Evolutionary conservation across 2,888 invertebrate species (phyloP), one percentile per base, ranked within the genome.

Genomic region (Alsophila aescularia): DNA sequence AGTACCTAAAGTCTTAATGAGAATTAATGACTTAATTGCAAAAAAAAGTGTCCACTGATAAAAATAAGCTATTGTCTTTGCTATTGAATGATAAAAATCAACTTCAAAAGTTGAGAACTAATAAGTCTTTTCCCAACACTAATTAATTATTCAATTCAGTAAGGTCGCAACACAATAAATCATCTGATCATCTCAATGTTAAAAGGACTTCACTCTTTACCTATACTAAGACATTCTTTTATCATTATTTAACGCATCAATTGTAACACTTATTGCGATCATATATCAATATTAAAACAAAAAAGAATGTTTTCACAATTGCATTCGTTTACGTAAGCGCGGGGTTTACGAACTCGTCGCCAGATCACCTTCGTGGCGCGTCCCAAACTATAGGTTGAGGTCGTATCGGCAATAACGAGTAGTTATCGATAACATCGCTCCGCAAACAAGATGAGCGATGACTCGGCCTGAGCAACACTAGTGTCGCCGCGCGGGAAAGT

Each of bases 341-440:
- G 79, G 73, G 89, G 88, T 87, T 67, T 62, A 81, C 78, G 89
- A 88, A 89, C 89, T 85, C 79, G 48, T 58, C 64, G 64, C 60
- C 67, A 66, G 77, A 81, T 88, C 86, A 88, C 89, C 89, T 88
- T 87, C 85, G 24, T 24, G 77, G 60, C 61, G 76, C 80, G 88
- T 86, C 87, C 86, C 86, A 85, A 87, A 85, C 85, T 82, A 76
- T 81, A 77, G 81, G 83, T 83, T 85, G 84, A 88, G 89, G 88
- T 85, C 89, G 77, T 72, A 79, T 77, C 78, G 68, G 74, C 79
- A 82, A 86, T 88, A 86, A 87, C 50, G 36, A 50, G 31, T 83
- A 85, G 81, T 79, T 81, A 81, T 83, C 82, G 83, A 87, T 83
- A 83, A 73, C 72, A 70, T 72, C 70, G 59, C 54, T 44, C 63